Base-by-base conservation (phyloP, 2,113 vertebrate species). In the Ctenomys sociabilis region DNA sequence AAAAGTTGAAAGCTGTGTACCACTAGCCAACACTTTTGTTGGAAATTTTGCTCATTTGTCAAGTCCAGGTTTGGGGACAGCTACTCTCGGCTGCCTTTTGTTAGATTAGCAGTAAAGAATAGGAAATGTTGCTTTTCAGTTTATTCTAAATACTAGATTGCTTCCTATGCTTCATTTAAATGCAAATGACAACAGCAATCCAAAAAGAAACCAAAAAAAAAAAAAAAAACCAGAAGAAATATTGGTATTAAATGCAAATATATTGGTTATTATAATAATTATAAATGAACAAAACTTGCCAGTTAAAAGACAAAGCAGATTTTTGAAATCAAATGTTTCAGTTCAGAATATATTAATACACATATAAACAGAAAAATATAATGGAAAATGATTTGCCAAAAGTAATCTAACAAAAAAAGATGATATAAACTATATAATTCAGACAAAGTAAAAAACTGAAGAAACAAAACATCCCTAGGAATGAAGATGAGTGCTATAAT, bases 391-490 rank as follows among this genome's bases (percentile, higher is more conserved):
- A 35, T 22, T 43, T 17, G 9, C 59, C 57, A 68, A 30, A 14
- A 94, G 45, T 37, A 59, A 28, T 87, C 35, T 75, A 66, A 88
- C 45, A 81, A 64, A 73, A 73, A 57, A 84, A 84, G 19, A 35
- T 89, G 80, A 68, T 30, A n/a, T 35, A 80, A 26, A 43, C 43
- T 83, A 40, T 40, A 64, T 13, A 75, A 40, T 81, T 30, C 82
- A 81, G 35, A 84, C 54, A 77, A 64, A 89, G 83, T 83, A 57
- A 57, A 83, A 88, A 88, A 54, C 63, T 88, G 70, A 78, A 91
- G 32, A 61, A 93, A 72, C 66, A 59, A 70, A 43, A 22, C 7
- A 49, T 59, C 12, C 24, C 0, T 35, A 52, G 73, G 11, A 32
- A 59, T 93, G 32, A 57, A 88, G 30, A 72, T 30, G 26, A 40